Percentiles rank a stretch among this genome's conserved stretches.
Conservation (phyloP, 2,888 invertebrate species). For the Aleiodes leptofemur region DNA sequence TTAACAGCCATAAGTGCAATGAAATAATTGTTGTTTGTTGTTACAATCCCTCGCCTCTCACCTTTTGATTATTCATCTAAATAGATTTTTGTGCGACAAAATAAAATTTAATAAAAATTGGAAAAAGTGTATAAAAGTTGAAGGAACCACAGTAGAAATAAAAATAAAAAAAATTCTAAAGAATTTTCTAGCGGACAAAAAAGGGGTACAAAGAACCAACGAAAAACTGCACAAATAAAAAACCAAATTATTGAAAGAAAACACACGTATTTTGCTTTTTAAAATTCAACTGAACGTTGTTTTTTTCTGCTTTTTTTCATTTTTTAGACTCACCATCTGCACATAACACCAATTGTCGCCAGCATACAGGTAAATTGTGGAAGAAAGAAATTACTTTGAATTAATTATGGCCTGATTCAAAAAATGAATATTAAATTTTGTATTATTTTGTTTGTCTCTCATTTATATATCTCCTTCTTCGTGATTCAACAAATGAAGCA, state of each 20-base stretch:
- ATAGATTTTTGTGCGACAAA: slow-evolving; percentile 8
- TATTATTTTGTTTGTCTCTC: not conserved
- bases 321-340: slow-evolving; percentile 74
- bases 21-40: not conserved
- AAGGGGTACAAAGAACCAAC: slow-evolving; percentile 18
- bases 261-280: slow-evolving; percentile 62
- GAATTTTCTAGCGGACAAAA: not conserved
- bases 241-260: slow-evolving; percentile 57
- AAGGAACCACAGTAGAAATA: slow-evolving; percentile 21
- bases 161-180: slow-evolving; percentile 29
- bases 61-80: not conserved
- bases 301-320: slow-evolving; percentile 38
- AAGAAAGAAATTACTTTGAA: slow-evolving; percentile 68
- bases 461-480: slow-evolving; percentile 15
- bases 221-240: slow-evolving; percentile 37
- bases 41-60: not conserved
- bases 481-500: slow-evolving; percentile 1
- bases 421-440: slow-evolving; percentile 52
- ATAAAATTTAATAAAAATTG: slow-evolving; percentile 21
- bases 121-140: not conserved
- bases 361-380: slow-evolving; percentile 70
- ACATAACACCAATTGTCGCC: slow-evolving; percentile 69
- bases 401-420: slow-evolving; percentile 63
- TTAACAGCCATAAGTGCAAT: slow-evolving; percentile 10
- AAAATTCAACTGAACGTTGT: slow-evolving; percentile 45